These are phyloP conservation scores for Timema podura DNA, from an alignment of 2,888 invertebrate species.

Conservation along the genomic window DNA sequence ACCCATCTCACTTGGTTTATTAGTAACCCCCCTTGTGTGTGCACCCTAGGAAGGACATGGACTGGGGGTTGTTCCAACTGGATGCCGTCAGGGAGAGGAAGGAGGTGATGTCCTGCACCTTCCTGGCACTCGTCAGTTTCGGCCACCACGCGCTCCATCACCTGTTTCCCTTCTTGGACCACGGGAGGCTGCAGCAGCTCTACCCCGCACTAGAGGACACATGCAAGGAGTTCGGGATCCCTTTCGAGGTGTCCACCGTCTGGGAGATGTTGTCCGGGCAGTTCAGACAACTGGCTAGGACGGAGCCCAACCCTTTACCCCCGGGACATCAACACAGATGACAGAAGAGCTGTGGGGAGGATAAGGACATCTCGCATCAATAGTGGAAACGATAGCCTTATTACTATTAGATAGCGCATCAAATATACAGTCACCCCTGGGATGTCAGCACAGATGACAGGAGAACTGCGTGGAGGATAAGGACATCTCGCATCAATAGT, in stretches of 20 bases:
- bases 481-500: too few relatives aligned
- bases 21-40: too few relatives aligned
- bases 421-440: too few relatives aligned
- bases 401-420: too few relatives aligned
- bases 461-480: too few relatives aligned
- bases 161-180: conserved; percentile 75
- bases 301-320: conserved; percentile 47
- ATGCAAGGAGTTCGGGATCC: conserved; percentile 59
- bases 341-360: too few relatives aligned
- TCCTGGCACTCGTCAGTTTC: conserved; percentile 66
- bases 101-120: conserved; percentile 61
- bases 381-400: too few relatives aligned
- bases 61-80: conserved; percentile 76
- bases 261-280: conserved; percentile 63
- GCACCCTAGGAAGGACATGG: conserved; percentile 55
- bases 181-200: conserved; percentile 62
- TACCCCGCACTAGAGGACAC: conserved; percentile 60
- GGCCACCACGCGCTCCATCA: conserved; percentile 78
- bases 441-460: too few relatives aligned
- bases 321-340: too few relatives aligned
- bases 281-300: conserved; percentile 56
- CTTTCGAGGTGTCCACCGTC: conserved; percentile 45
- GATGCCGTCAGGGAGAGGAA: conserved; percentile 69
- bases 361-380: too few relatives aligned
- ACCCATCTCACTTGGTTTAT: too few relatives aligned